Conservation (phyloP, 2,888 invertebrate genomes). For the Coelopa pilipes region DNA sequence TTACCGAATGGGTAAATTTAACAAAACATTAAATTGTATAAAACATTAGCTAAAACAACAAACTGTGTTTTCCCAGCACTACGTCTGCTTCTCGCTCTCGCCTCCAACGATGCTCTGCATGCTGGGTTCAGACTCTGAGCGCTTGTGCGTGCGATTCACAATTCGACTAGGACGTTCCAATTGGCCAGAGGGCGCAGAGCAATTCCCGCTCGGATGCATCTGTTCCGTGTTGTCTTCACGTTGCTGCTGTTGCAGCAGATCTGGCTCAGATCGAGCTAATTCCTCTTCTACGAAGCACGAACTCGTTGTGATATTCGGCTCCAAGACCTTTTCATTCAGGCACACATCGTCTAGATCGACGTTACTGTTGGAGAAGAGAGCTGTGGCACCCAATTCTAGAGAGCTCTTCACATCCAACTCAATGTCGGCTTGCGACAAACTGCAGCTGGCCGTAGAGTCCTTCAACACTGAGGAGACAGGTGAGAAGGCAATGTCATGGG, state of each 20-base stretch:
- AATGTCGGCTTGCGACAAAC: conserved; percentile 54
- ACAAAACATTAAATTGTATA: conserved; percentile 5
- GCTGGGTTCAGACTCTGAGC: conserved; percentile 66
- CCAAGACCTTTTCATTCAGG: conserved; percentile 78
- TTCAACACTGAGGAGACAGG: conserved; percentile 26
- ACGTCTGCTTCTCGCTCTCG: conserved; percentile 49
- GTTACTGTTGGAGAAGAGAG: conserved; percentile 88
- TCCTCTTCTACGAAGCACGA: conserved; percentile 61
- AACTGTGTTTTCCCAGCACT: conserved; percentile 35
- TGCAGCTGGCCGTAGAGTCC: conserved; percentile 9
- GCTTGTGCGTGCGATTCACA: conserved; percentile 62
- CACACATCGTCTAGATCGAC: conserved; percentile 85
- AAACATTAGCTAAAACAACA: not conserved
- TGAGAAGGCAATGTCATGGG: conserved; percentile 36
- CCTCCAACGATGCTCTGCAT: conserved; percentile 58
- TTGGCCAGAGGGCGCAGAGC: conserved; percentile 38
- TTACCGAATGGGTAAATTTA: too few species aligned
- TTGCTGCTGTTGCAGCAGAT: conserved; percentile 55
- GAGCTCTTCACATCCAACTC: conserved; percentile 62
- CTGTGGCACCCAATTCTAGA: conserved; percentile 75
- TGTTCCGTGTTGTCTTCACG: conserved; percentile 40
- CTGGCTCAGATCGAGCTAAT: conserved; percentile 65
- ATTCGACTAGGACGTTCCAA: conserved; percentile 48
- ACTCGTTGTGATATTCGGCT: conserved; percentile 48
- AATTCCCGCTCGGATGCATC: conserved; percentile 30